These are phyloP conservation scores for Sabatieria punctata DNA, from an alignment of 2,888 invertebrate species.

Conservation along the genomic window DNA sequence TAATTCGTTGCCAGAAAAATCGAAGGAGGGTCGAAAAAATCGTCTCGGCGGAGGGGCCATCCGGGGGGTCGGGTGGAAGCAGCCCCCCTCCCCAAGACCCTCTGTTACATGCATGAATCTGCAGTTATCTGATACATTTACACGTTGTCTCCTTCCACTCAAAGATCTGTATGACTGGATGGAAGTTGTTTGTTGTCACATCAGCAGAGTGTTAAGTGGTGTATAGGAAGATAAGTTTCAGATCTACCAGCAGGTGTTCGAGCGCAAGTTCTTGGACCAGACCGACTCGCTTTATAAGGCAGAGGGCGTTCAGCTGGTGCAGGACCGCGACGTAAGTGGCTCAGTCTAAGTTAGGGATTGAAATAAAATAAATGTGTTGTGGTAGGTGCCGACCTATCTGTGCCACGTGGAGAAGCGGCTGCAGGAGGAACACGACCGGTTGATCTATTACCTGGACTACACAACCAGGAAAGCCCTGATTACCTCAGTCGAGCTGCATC, in stretches of 20 bases:
- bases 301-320: slow-evolving; percentile 81
- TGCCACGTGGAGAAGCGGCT: slow-evolving; percentile 87
- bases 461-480: slow-evolving; percentile 47
- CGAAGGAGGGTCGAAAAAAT: too few species aligned
- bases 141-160: too few species aligned
- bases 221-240: slow-evolving; percentile 3
- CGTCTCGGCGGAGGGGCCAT: too few species aligned
- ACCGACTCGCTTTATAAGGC: slow-evolving; percentile 82
- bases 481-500: slow-evolving; percentile 68
- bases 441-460: slow-evolving; percentile 80
- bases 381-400: slow-evolving; percentile 64
- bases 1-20: too few species aligned
- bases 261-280: slow-evolving; percentile 60
- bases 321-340: slow-evolving; percentile 55
- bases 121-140: too few species aligned
- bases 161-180: too few species aligned
- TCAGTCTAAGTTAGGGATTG: background rate
- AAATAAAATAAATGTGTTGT: background rate
- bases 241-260: slow-evolving; percentile 29
- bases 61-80: too few species aligned
- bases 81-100: too few species aligned
- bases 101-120: too few species aligned
- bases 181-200: too few species aligned
- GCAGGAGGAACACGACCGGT: slow-evolving; percentile 75
- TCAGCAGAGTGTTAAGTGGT: too few species aligned